Evolutionary conservation across 2,888 invertebrate species (phyloP), one percentile per base, ranked within the genome.

Genomic region (Argynnis bischoffii): DNA sequence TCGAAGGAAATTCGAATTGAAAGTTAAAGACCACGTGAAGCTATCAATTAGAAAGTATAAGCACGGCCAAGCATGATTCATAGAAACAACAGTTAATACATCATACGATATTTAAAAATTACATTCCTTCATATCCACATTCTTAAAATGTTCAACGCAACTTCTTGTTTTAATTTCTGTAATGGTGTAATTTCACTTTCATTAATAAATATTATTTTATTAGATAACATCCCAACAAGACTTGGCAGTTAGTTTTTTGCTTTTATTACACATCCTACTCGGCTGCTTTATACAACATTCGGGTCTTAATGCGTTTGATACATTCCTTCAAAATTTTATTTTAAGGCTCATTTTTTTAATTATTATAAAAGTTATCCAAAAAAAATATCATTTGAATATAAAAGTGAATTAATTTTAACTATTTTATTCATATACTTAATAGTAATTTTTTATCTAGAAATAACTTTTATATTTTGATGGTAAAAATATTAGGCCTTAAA

Each of bases 1-100:
- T 68, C 16, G 48, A 64, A 59, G 56, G 67, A 65, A 69, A 61
- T 64, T 6, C 11, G 48, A 59, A 59, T 57, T 57, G 59, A 59
- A 59, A 59, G 47, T 59, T 31, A n/a, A 48, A 48, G 14, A 21
- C 16, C 16, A 48, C 48, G 26, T 59, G 59, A 48, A 59, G 1
- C 13, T 26, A 26, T 26, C 26, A 48, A 48, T 48, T 59, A 59
- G 59, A 59, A 59, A 59, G 59, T 59, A 26, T 47, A 47, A 47
- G 46, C 26, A 26, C 26, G 4, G 26, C 26, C n/a, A 26, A 21
- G 26, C 46, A 31, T 59, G 48, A 48, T 59, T 59, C 47, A 47
- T 57, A 57, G 15, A 21, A 15, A 59, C 26, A 26, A 21, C 47
- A 48, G 35, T 41, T 11, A 41, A 41, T 8, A 59, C 46, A 57